phyloP scores from a whole-genome alignment of 37 sponge, comb jelly and placozoan genomes.

The Eunapius fragilis region DNA sequence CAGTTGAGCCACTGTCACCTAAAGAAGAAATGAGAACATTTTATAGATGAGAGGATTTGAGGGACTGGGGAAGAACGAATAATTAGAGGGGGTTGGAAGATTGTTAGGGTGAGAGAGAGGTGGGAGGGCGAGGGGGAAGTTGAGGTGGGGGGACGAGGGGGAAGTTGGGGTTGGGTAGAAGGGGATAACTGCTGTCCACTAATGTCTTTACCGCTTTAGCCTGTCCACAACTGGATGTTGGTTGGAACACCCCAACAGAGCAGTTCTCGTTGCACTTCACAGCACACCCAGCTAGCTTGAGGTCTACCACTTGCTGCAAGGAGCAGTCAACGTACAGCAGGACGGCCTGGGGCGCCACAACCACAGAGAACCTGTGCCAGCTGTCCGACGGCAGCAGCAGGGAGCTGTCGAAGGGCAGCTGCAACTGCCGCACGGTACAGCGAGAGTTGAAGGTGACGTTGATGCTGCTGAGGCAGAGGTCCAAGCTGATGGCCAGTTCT shows the following conservation, averaged over 20 bases:
- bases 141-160: too few species aligned
- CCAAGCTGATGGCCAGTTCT: slow-evolving; percentile 24
- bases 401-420: too few species aligned
- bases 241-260: background rate
- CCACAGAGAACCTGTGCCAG: slow-evolving; percentile 36
- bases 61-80: too few species aligned
- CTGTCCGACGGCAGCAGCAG: background rate
- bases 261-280: background rate
- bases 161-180: too few species aligned
- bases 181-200: too few species aligned
- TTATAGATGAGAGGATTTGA: background rate
- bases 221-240: background rate
- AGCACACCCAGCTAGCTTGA: background rate
- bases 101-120: too few species aligned
- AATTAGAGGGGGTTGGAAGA: too few species aligned
- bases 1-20: slow-evolving; percentile 19
- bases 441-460: slow-evolving; percentile 6
- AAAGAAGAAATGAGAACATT: background rate
- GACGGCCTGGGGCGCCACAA: background rate
- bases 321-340: slow-evolving; percentile 15
- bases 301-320: background rate
- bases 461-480: slow-evolving; percentile 2
- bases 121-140: too few species aligned
- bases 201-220: background rate
- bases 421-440: background rate